Percentiles rank a stretch among this genome's conserved stretches.
These are phyloP conservation scores for Gambusia yucatana DNA, from an alignment of 2,797 vertebrate genomes.

Conservation along the genomic window DNA sequence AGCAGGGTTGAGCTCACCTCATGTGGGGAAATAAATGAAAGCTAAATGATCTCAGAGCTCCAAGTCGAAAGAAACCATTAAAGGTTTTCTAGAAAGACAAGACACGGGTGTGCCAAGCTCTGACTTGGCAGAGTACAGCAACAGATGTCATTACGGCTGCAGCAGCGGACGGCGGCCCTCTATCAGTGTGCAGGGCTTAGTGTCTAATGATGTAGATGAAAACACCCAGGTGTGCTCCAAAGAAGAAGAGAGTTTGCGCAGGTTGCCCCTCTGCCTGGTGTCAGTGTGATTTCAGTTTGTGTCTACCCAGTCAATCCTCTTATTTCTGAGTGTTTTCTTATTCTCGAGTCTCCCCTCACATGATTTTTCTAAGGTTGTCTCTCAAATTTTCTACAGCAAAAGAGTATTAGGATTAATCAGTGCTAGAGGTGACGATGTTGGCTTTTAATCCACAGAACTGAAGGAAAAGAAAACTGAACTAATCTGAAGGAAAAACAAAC, in stretches of 20 bases:
- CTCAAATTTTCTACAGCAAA: conserved; percentile 22
- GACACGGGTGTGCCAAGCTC: conserved; percentile 38
- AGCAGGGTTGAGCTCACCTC: conserved; percentile 67
- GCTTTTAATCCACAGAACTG: conserved; percentile 11
- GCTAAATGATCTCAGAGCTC: conserved; percentile 67
- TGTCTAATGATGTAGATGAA: conserved; percentile 69
- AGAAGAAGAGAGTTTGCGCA: conserved; percentile 45
- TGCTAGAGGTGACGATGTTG: conserved; percentile 6
- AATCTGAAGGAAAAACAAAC: neutral
- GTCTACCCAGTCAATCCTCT: conserved; percentile 44
- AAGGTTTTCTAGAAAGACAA: conserved; percentile 55
- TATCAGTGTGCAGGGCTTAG: conserved; percentile 42
- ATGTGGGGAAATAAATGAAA: conserved; percentile 74
- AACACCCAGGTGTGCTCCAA: conserved; percentile 46
- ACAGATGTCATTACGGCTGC: conserved; percentile 66
- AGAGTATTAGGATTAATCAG: conserved; percentile 16
- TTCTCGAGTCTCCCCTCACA: conserved; percentile 2
- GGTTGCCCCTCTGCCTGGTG: conserved; percentile 31
- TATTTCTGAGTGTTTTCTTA: conserved; percentile 5
- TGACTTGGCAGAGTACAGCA: conserved; percentile 58
- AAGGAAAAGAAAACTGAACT: conserved; percentile 1
- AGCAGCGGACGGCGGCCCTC: conserved; percentile 41
- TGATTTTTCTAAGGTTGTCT: conserved; percentile 14
- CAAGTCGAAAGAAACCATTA: conserved; percentile 66
- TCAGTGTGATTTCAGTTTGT: conserved; percentile 46